Percentiles rank a stretch among this genome's conserved stretches.
Conservation (phyloP, 2,888 invertebrate species). For the Andrena bicolor region DNA sequence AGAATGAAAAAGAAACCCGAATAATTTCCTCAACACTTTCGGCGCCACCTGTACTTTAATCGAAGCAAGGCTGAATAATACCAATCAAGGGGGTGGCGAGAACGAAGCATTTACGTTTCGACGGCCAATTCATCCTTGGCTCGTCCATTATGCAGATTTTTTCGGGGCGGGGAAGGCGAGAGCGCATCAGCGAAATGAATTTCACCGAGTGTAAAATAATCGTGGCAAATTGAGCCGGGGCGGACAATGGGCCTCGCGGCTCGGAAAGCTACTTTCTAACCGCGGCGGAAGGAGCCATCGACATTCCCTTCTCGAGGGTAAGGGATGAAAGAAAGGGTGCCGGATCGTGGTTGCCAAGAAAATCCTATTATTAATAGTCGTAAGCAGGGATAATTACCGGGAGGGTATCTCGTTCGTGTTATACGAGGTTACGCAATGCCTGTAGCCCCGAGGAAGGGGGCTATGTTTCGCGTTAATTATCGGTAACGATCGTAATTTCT, state of each 20-base stretch:
- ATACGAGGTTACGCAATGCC: slow-evolving; percentile 69
- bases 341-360: slow-evolving; percentile 52
- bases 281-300: slow-evolving; percentile 44
- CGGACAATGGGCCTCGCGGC: slow-evolving; percentile 49
- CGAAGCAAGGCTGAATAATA: slow-evolving; percentile 51
- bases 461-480: slow-evolving; percentile 80
- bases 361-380: slow-evolving; percentile 73
- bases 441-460: slow-evolving; percentile 25
- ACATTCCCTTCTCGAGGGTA: slow-evolving; percentile 8
- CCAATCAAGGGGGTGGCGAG: slow-evolving; percentile 56
- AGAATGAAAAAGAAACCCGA: neutral
- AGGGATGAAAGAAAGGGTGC: slow-evolving; percentile 13
- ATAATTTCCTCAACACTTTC: neutral
- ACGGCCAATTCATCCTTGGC: slow-evolving; percentile 52
- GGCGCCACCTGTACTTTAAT: neutral
- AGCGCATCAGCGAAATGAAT: slow-evolving; percentile 57
- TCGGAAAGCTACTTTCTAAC: slow-evolving; percentile 61
- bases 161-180: slow-evolving; percentile 15
- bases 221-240: slow-evolving; percentile 67
- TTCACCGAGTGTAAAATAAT: slow-evolving; percentile 69
- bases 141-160: slow-evolving; percentile 54
- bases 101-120: slow-evolving; percentile 58
- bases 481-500: slow-evolving; percentile 81
- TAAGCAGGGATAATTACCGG: slow-evolving; percentile 73
- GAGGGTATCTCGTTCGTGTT: slow-evolving; percentile 72